Evolutionary conservation across 2,888 invertebrate species (phyloP).

Genomic region (Drosophila prostipennis): DNA sequence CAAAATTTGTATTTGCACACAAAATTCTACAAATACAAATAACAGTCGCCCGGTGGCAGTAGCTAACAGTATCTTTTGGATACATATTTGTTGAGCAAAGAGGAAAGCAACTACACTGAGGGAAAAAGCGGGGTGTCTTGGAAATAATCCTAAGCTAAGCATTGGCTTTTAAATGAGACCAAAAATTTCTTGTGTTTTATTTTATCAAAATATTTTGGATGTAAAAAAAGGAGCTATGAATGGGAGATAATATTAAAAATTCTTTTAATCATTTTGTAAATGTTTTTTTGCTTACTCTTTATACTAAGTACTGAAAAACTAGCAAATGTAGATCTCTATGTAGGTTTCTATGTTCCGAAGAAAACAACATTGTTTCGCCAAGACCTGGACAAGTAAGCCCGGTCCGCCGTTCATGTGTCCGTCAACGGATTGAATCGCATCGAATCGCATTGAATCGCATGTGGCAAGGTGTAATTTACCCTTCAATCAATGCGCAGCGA

Average conservation of each 20-base stretch:
- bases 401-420: slow-evolving; percentile 22
- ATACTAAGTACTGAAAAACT: too few species aligned
- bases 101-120: slow-evolving; percentile 50
- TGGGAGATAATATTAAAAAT: too few species aligned
- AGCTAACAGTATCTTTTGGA: slow-evolving; percentile 50
- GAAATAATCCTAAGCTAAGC: too few species aligned
- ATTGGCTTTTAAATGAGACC: too few species aligned
- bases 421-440: slow-evolving; percentile 44
- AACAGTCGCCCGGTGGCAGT: slow-evolving; percentile 41
- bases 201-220: too few species aligned
- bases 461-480: slow-evolving; percentile 80
- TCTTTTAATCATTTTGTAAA: too few species aligned
- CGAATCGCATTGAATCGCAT: slow-evolving; percentile 67
- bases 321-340: neutral
- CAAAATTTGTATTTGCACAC: slow-evolving; percentile 41
- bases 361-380: neutral
- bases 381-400: slow-evolving; percentile 14
- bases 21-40: slow-evolving; percentile 59
- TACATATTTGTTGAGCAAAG: slow-evolving; percentile 49
- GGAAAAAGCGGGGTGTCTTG: slow-evolving; percentile 1
- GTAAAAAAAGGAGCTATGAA: too few species aligned
- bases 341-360: neutral
- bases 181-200: too few species aligned
- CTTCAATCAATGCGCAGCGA: slow-evolving; percentile 80
- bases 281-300: too few species aligned